Evolutionary conservation across 2,113 vertebrate genomes (phyloP), one percentile per base, ranked within the genome.

Genomic region (Boleophthalmus pectinirostris): DNA sequence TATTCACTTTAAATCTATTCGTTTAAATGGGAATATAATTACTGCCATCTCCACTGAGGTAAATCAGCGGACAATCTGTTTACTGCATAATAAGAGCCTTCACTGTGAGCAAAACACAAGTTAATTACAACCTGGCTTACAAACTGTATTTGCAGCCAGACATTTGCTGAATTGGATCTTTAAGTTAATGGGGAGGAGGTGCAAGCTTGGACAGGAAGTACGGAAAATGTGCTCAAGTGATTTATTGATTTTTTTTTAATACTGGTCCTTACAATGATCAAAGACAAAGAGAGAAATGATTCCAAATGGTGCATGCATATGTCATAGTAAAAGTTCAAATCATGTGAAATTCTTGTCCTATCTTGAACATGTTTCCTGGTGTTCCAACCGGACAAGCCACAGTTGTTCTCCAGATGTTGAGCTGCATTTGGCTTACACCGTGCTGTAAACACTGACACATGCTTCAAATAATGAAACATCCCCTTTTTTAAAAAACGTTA

Each of bases 141-240:
- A 13, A 66, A 45, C 65, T 47, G 45, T 66, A 66, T 24, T 47
- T 66, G 12, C 38, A 46, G 38, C 35, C n/a, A 66, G 43, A 43
- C 21, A 47, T 66, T 47, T 66, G 65, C 38, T 64, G 61, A 64
- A 64, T 64, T 64, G 29, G 18, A 64, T 64, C 33, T n/a, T 64
- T 64, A 43, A 43, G 33, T 38, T 49, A 72, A 61, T 33, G 33
- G 58, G 82, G 64, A 75, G 82, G 73, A 56, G 70, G 45, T 69
- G 75, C 66, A 80, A 49, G 72, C 20, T 53, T 24, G 73, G 70
- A 72, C 78, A 79, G 89, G 87, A 87, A 83, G 80, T 67, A 83
- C 82, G 75, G 80, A 78, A 77, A 85, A 88, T 85, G 66, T 88
- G 85, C 75, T 83, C 18, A 68, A 67, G 67, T 80, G 77, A 72